phyloP scores from a whole-genome alignment of 2,113 vertebrate genomes.

The Pangasianodon hypophthalmus region DNA sequence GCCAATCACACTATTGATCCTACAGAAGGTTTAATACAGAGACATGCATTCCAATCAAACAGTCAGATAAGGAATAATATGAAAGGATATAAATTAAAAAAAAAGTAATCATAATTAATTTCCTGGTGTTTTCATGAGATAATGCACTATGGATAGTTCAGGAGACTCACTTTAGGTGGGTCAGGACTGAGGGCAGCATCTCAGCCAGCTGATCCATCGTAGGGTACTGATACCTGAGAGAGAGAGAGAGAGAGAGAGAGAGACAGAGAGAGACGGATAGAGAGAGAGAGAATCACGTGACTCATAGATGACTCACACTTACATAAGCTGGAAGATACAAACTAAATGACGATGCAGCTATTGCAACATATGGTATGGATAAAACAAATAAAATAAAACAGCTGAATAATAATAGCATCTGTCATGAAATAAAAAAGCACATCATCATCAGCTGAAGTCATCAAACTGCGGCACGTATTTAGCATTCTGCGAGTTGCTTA shows the following conservation, averaged over 20 bases:
- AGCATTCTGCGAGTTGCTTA: neutral
- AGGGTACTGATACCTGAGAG: constrained; percentile 88
- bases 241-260: neutral
- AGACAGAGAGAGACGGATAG: neutral
- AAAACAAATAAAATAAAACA: neutral
- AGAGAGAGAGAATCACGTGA: neutral
- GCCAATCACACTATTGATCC: constrained; percentile 89
- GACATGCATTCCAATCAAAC: neutral
- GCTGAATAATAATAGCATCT: neutral
- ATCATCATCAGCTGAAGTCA: neutral
- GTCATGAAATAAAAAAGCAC: neutral
- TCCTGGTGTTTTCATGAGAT: neutral
- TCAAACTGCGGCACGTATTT: neutral
- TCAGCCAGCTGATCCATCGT: constrained; percentile 92
- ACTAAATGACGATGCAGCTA: neutral
- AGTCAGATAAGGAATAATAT: neutral
- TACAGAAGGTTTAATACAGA: constrained; percentile 58
- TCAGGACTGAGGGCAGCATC: constrained; percentile 89
- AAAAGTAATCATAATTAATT: neutral
- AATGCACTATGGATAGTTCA: neutral
- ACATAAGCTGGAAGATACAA: neutral
- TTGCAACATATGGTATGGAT: neutral
- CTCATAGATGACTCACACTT: neutral
- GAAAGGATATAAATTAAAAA: neutral
- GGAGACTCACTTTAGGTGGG: constrained; percentile 85